Evolutionary conservation across 2,797 vertebrate genomes (phyloP).

Genomic region (Cheirogaleus major): DNA sequence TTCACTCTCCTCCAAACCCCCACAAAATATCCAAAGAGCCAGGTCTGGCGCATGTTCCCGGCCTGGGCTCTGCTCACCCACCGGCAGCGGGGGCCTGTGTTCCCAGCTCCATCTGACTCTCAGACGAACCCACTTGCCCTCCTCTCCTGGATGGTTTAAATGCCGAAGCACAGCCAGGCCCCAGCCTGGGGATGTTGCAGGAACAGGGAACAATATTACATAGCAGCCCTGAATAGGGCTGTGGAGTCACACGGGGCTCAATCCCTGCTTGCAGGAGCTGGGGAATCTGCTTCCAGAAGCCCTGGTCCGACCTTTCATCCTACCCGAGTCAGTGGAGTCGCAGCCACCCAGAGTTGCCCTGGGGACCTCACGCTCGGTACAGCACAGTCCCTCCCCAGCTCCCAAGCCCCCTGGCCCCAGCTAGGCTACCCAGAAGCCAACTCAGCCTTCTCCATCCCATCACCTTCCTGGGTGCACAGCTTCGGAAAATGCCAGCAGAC

Average conservation of each 20-base stretch:
- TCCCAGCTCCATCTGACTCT: neutral
- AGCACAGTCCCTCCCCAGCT: neutral
- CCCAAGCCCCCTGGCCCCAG: neutral
- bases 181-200: neutral
- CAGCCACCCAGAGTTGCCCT: neutral
- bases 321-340: neutral
- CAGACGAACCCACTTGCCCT: neutral
- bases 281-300: neutral
- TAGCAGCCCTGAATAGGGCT: neutral
- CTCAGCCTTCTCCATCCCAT: neutral
- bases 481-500: neutral
- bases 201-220: neutral
- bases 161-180: fast-evolving
- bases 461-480: neutral
- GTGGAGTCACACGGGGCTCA: neutral
- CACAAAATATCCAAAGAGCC: neutral
- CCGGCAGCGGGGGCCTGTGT: fast-evolving
- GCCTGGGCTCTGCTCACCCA: neutral
- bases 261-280: neutral
- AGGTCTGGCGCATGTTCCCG: neutral
- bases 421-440: neutral
- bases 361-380: neutral
- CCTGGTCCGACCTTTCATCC: neutral
- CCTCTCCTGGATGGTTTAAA: neutral
- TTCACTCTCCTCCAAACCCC: neutral